Evolutionary conservation across 2,113 vertebrate species (phyloP).

Genomic region (Malurus elegans): DNA sequence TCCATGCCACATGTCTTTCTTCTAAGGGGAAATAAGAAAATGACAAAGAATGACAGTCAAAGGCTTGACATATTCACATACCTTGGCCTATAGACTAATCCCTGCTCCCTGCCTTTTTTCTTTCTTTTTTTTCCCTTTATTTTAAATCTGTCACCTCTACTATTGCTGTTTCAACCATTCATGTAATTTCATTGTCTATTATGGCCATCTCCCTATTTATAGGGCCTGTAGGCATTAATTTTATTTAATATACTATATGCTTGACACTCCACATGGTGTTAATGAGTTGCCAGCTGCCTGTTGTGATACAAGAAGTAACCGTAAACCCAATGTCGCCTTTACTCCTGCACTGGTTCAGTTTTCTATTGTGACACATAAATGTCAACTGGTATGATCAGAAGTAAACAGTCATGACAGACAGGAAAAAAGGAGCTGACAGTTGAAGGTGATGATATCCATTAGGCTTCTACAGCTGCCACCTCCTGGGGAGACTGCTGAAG

Average conservation of each 20-base stretch:
- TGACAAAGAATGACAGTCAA: neutral
- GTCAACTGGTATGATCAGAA: slow-evolving; percentile 71
- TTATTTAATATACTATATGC: slow-evolving; percentile 66
- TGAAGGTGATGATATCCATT: slow-evolving; percentile 73
- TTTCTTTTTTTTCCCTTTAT: neutral
- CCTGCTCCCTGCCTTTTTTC: neutral
- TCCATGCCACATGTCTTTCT: neutral
- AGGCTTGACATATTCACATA: neutral
- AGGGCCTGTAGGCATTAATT: slow-evolving; percentile 60
- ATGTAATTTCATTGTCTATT: slow-evolving; percentile 46
- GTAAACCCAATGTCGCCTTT: slow-evolving; percentile 58
- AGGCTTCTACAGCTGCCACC: slow-evolving; percentile 69
- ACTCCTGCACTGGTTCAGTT: slow-evolving; percentile 41
- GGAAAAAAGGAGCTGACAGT: slow-evolving; percentile 68
- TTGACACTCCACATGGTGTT: slow-evolving; percentile 64
- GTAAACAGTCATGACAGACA: slow-evolving; percentile 71
- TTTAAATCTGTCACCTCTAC: neutral
- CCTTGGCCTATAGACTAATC: neutral
- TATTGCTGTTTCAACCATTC: slow-evolving; percentile 20
- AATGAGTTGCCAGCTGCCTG: slow-evolving; percentile 73
- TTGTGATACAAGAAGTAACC: slow-evolving; percentile 63
- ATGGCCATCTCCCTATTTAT: slow-evolving; percentile 31
- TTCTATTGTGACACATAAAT: slow-evolving; percentile 69
- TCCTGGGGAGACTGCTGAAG: slow-evolving; percentile 66
- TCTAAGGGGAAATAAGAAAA: neutral